Base-by-base conservation (phyloP, 2,797 vertebrate genomes). In the Steatocranus sp. region DNA sequence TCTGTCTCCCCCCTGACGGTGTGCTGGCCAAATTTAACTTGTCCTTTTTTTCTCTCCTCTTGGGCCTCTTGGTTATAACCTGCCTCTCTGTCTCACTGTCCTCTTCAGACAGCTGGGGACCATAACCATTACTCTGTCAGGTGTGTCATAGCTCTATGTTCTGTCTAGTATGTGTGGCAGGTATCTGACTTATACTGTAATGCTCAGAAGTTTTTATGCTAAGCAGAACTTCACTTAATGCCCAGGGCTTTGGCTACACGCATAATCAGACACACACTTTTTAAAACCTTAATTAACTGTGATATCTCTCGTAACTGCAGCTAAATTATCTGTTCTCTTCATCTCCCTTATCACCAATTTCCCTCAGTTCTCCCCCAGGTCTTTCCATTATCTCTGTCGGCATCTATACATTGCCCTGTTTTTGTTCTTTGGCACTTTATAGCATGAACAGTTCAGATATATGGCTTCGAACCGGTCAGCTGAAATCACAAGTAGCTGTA, bases 401-500 rank as follows among this genome's bases (percentile, higher is more conserved):
- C 17, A 4, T 70, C 76, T 43, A 49, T 86, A 79, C n/a, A 56
- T 84, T n/a, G 63, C 58, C 74, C 41, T 49, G 41, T 73, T 87
- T 80, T 77, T 61, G 49, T 61, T 36, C 50, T 76, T 79, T 54
- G 75, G 73, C 12, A 11, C 48, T 83, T 36, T 41, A 78, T 46
- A 38, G 38, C 77, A 27, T 30, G 51, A 84, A 74, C 75, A 61
- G 48, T 43, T 83, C 54, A 86, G 90, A 92, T 89, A 79, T 82
- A 86, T 56, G 89, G 34, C 80, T 91, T 81, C 83, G 84, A 79
- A 84, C 82, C 15, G 83, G 80, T 88, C 91, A 89, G 86, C 88
- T 92, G 79, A 90, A 93, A 90, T 89, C 87, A 83, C 86, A 77
- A 89, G 79, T 58, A 78, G 83, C 82, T 84, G 79, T 88, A 89